Conservation (phyloP, 2,888 invertebrate genomes). For the Oscheius sp. region DNA sequence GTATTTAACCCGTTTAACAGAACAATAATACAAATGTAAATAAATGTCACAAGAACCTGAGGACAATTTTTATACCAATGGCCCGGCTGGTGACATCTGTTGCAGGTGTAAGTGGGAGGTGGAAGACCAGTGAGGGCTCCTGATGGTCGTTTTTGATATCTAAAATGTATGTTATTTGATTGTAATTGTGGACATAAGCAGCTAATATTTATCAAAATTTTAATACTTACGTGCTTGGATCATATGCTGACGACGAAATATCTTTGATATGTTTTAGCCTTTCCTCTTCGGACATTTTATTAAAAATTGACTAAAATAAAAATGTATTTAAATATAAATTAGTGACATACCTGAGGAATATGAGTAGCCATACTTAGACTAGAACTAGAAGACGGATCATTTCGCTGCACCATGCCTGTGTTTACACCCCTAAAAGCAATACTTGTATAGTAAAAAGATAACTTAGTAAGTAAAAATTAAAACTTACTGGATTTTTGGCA, state of each 20-base stretch:
- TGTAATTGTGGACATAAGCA: neutral
- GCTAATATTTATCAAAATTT: neutral
- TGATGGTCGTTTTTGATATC: slow-evolving; percentile 87
- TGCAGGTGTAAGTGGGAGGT: slow-evolving; percentile 90
- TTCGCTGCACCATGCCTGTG: slow-evolving; percentile 46
- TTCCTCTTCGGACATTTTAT: slow-evolving; percentile 94
- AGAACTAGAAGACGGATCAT: slow-evolving; percentile 32
- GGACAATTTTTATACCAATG: slow-evolving; percentile 99
- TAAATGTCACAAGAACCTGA: slow-evolving; percentile 52
- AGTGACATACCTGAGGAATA: slow-evolving; percentile 40
- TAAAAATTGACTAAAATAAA: slow-evolving; percentile 59
- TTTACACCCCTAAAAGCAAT: slow-evolving; percentile 45
- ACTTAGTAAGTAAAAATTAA: neutral
- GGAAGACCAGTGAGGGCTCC: slow-evolving; percentile 85
- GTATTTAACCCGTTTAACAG: slow-evolving; percentile 3
- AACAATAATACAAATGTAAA: slow-evolving; percentile 4
- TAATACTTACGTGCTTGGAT: slow-evolving; percentile 89
- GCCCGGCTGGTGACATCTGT: slow-evolving; percentile 90
- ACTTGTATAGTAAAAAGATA: neutral
- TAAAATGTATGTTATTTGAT: slow-evolving; percentile 72
- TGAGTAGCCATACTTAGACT: slow-evolving; percentile 33
- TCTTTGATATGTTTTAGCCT: slow-evolving; percentile 97
- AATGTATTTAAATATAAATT: neutral
- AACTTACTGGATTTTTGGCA: slow-evolving; percentile 68
- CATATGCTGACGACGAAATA: slow-evolving; percentile 94